These are phyloP conservation scores for Orientallactaga sibirica DNA, from an alignment of 2,797 vertebrate genomes.

Conservation along the genomic window DNA sequence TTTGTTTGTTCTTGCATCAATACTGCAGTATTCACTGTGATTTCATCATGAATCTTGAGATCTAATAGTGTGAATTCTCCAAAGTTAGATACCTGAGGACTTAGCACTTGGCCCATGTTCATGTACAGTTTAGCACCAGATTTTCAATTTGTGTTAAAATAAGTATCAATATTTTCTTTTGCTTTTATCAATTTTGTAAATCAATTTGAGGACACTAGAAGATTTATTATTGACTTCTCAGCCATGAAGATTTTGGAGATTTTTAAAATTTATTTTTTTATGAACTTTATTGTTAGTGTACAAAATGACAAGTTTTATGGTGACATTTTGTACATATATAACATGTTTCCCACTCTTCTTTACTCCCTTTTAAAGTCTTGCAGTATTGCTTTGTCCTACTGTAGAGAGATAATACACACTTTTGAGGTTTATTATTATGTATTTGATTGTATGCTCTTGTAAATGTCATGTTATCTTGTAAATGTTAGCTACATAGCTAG, in stretches of 20 bases:
- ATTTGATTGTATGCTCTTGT: background rate
- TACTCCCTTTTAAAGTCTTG: background rate
- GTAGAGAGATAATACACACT: background rate
- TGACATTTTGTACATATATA: too few relatives aligned
- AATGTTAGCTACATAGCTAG: background rate
- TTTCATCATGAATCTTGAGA: background rate
- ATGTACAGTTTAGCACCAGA: background rate
- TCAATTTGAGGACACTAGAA: background rate
- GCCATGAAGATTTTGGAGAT: background rate
- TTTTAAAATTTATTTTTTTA: too few relatives aligned
- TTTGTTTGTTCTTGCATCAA: background rate
- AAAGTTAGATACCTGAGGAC: background rate
- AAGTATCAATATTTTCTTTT: background rate
- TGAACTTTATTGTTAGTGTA: too few relatives aligned
- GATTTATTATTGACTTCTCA: background rate
- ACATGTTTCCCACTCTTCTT: too few relatives aligned
- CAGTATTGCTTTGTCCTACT: background rate
- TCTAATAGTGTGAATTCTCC: background rate
- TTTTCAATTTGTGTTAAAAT: constrained; percentile 21
- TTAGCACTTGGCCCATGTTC: background rate
- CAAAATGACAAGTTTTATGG: too few relatives aligned
- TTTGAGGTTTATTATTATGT: background rate
- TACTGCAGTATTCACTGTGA: background rate
- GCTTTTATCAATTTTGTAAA: background rate
- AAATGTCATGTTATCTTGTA: constrained; percentile 16